phyloP scores from a whole-genome alignment of 2,797 vertebrate genomes.

The Champsocephalus gunnari region DNA sequence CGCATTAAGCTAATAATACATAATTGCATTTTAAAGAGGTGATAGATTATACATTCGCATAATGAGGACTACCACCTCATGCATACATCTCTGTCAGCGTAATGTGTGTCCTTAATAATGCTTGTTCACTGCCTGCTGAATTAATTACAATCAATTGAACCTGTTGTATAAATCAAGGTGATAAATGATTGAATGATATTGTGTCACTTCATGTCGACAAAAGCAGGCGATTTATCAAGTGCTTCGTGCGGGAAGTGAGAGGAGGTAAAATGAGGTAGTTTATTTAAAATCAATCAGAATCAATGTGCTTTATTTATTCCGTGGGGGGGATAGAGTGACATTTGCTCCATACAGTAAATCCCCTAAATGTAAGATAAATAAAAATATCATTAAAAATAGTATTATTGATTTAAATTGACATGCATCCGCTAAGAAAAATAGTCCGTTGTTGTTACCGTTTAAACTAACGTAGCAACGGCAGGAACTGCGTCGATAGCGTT shows the following conservation, averaged over 20 bases:
- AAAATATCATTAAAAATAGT: too few relatives aligned
- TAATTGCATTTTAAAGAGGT: constrained; percentile 87
- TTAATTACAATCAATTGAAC: constrained; percentile 84
- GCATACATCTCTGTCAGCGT: constrained; percentile 83
- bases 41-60: constrained; percentile 82
- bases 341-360: too few relatives aligned
- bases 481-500: too few relatives aligned
- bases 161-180: constrained; percentile 79
- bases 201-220: constrained; percentile 67
- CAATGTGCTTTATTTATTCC: too few relatives aligned
- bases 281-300: too few relatives aligned
- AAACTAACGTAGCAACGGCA: too few relatives aligned
- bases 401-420: too few relatives aligned
- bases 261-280: too few relatives aligned
- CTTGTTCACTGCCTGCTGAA: constrained; percentile 77
- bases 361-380: too few relatives aligned
- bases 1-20: constrained; percentile 82
- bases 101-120: constrained; percentile 81
- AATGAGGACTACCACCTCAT: constrained; percentile 81
- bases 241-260: constrained; percentile 46
- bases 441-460: too few relatives aligned
- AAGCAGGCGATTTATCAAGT: constrained; percentile 63
- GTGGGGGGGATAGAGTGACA: too few relatives aligned
- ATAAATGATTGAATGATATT: constrained; percentile 77
- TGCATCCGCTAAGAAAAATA: too few relatives aligned